phyloP scores from a whole-genome alignment of 2,888 invertebrate species.

The Venusia cambrica region DNA sequence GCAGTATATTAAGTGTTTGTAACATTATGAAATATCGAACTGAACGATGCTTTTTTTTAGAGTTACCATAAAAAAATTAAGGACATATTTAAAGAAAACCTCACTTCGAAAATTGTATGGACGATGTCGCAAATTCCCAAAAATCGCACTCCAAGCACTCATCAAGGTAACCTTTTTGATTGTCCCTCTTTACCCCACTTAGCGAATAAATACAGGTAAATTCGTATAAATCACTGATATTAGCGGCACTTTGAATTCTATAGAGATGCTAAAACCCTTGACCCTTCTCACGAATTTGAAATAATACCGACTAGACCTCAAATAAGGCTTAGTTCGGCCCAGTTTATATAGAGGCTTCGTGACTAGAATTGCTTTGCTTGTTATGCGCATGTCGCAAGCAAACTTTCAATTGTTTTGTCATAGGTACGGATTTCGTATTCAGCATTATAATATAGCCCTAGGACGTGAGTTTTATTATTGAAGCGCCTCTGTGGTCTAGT shows the following conservation, averaged over 20 bases:
- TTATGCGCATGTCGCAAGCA: not conserved
- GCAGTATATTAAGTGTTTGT: too few species aligned
- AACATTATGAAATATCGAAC: too few species aligned
- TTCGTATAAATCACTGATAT: conserved; percentile 26
- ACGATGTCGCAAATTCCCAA: too few species aligned
- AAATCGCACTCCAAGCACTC: conserved; percentile 2
- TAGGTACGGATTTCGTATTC: too few species aligned
- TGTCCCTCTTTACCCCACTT: conserved; percentile 27
- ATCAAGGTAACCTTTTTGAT: conserved; percentile 22
- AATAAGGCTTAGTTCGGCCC: conserved; percentile 20
- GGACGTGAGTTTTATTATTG: too few species aligned
- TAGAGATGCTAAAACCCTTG: conserved; percentile 24
- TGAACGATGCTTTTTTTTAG: too few species aligned
- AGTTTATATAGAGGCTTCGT: conserved; percentile 40
- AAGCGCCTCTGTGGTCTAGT: too few species aligned
- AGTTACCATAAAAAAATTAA: too few species aligned
- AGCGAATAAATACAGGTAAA: conserved; percentile 28
- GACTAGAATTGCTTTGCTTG: conserved; percentile 27
- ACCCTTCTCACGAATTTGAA: conserved; percentile 48
- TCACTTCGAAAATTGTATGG: too few species aligned
- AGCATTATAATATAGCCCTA: too few species aligned
- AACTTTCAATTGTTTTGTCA: too few species aligned
- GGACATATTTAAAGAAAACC: too few species aligned
- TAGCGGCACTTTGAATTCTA: conserved; percentile 24
- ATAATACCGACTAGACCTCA: conserved; percentile 40